phyloP scores from a whole-genome alignment of 2,888 invertebrate genomes.

The Digitonthophagus gazella region DNA sequence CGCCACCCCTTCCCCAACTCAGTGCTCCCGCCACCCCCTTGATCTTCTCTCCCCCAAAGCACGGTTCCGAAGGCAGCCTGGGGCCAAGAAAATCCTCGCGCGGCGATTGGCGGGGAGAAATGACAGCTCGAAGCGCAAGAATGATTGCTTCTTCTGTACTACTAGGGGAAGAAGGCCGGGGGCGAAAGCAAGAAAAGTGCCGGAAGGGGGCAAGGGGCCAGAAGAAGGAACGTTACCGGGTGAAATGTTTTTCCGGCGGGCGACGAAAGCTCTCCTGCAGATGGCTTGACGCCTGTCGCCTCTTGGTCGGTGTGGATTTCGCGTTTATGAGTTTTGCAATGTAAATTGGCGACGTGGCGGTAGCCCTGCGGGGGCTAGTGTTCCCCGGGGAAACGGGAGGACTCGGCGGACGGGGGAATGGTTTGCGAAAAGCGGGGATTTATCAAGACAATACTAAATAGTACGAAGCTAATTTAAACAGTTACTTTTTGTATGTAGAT shows the following conservation, averaged over 20 bases:
- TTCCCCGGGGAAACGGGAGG: too few species aligned
- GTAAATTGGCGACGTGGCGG: neutral
- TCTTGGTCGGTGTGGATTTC: neutral
- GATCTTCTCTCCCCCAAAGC: slow-evolving; percentile 7
- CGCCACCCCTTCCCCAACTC: neutral
- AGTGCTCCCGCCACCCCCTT: neutral
- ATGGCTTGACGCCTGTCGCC: neutral
- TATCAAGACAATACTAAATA: neutral
- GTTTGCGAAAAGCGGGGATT: neutral
- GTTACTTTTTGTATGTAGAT: too few species aligned
- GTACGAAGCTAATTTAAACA: neutral
- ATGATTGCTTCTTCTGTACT: slow-evolving; percentile 37
- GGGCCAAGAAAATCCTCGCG: slow-evolving; percentile 26
- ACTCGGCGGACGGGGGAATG: too few species aligned
- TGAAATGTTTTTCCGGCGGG: neutral
- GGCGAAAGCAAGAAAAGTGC: too few species aligned
- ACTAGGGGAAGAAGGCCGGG: neutral
- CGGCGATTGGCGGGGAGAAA: slow-evolving; percentile 38
- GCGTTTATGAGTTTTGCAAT: neutral
- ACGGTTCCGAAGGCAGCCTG: slow-evolving; percentile 20
- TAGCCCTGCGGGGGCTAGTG: neutral
- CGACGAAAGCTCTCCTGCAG: neutral
- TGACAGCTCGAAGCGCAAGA: slow-evolving; percentile 43
- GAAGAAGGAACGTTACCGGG: neutral
- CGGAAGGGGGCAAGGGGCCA: too few species aligned